A percentile compares a stretch with the other conserved stretches of the same genome.
These are phyloP conservation scores for Lacerta bilineata DNA, from an alignment of 2,797 vertebrate genomes.

Conservation along the genomic window DNA sequence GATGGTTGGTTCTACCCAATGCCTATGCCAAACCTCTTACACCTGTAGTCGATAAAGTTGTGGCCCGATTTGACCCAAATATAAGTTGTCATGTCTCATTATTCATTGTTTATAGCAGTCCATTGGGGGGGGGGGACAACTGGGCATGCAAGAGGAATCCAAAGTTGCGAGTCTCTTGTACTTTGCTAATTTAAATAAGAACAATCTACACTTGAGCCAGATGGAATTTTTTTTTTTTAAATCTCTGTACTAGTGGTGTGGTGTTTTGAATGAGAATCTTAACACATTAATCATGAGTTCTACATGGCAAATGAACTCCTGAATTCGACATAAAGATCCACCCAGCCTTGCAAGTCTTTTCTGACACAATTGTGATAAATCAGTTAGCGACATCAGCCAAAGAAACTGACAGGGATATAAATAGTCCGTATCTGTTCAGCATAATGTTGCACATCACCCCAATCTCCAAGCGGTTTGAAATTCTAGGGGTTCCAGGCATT, in stretches of 20 bases:
- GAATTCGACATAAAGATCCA: slow-evolving; percentile 51
- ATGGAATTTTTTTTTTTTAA: slow-evolving; percentile 17
- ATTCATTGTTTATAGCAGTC: no score
- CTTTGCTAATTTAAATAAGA: slow-evolving; percentile 27
- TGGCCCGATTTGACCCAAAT: no score
- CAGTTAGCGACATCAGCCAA: slow-evolving; percentile 59
- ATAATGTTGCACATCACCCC: slow-evolving; percentile 16
- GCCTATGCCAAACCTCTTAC: no score
- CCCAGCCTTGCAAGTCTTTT: slow-evolving; percentile 53
- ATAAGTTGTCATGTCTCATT: no score
- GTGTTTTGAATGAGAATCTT: slow-evolving; percentile 25
- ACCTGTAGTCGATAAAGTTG: no score
- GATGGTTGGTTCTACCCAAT: no score
- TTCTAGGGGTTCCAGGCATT: no score
- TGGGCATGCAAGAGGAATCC: neutral
- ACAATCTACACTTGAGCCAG: neutral
- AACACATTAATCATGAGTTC: slow-evolving; percentile 42
- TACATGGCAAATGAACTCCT: slow-evolving; percentile 35
- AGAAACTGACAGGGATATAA: slow-evolving; percentile 70
- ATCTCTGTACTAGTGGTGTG: slow-evolving; percentile 30
- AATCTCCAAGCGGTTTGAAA: no score
- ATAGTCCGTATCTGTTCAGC: slow-evolving; percentile 65
- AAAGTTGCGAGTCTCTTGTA: neutral
- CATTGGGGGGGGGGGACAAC: no score
- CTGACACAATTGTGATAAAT: slow-evolving; percentile 70